Evolutionary conservation across 37 sponge, comb jelly and placozoan species (phyloP).

Genomic region (Oopsacas minuta): DNA sequence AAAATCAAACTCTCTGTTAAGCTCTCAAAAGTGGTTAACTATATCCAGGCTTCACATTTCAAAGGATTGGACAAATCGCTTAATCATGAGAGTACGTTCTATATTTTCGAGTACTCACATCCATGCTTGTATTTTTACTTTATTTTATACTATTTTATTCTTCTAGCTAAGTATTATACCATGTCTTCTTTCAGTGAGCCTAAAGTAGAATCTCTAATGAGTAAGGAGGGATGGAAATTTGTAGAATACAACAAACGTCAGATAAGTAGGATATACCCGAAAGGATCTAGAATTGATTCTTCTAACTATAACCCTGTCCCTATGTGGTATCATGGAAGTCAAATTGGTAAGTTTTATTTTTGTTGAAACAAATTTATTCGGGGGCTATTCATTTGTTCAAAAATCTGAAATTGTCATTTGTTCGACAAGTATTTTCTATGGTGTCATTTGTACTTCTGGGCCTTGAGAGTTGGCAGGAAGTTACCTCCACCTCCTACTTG

Average conservation of each 20-base stretch:
- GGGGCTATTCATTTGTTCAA: too few species aligned
- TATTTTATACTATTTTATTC: too few species aligned
- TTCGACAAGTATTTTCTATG: too few species aligned
- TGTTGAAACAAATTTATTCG: too few species aligned
- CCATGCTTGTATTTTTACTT: too few species aligned
- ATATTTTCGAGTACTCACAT: too few species aligned
- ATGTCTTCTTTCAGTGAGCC: background rate
- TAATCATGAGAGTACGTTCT: background rate
- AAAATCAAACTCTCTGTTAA: slow-evolving; percentile 44
- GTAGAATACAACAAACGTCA: background rate
- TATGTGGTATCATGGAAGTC: background rate
- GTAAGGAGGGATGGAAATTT: background rate
- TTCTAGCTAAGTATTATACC: background rate
- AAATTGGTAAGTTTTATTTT: background rate
- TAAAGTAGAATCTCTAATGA: background rate
- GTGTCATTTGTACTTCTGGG: too few species aligned
- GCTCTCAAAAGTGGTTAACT: slow-evolving; percentile 56
- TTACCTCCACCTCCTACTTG: too few species aligned
- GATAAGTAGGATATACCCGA: background rate
- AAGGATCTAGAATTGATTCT: background rate
- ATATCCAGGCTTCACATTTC: slow-evolving; percentile 63
- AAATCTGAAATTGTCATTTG: too few species aligned
- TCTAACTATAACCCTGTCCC: background rate
- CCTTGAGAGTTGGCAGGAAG: too few species aligned
- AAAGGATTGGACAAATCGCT: slow-evolving; percentile 28